These are phyloP conservation scores for Montipora capricornis DNA, from an alignment of 64 coral and sea anemone species.

Conservation along the genomic window DNA sequence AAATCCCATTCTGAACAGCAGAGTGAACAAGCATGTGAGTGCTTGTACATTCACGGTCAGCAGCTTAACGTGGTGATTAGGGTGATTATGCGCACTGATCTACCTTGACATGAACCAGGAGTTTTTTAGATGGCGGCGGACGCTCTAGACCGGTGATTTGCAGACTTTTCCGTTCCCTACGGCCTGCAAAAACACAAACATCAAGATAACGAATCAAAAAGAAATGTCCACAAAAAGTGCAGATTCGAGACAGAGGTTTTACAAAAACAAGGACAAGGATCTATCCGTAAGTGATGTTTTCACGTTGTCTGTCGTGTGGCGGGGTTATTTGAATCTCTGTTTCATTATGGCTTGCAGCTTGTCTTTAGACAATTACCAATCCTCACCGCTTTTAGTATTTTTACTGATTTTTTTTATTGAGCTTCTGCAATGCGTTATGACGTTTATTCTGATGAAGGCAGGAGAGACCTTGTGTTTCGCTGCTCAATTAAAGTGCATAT, in stretches of 20 bases:
- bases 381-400: background rate
- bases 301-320: slow-evolving; percentile 41
- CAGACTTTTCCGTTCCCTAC: background rate
- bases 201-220: background rate
- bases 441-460: background rate
- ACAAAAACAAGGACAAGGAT: slow-evolving; percentile 99
- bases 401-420: background rate
- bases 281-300: slow-evolving; percentile 78
- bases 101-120: background rate
- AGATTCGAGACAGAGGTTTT: slow-evolving; percentile 88
- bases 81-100: background rate
- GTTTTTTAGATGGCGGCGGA: slow-evolving; percentile 32
- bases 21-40: background rate
- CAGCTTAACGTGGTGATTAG: background rate
- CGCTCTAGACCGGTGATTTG: slow-evolving; percentile 9
- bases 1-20: background rate
- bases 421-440: background rate
- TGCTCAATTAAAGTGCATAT: background rate
- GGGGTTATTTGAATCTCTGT: slow-evolving; percentile 67
- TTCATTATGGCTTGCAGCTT: background rate
- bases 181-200: background rate
- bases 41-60: background rate
- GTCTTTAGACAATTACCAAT: background rate
- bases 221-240: slow-evolving; percentile 85
- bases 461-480: background rate